phyloP scores from a whole-genome alignment of 2,113 vertebrate genomes.

The Hucho hucho region DNA sequence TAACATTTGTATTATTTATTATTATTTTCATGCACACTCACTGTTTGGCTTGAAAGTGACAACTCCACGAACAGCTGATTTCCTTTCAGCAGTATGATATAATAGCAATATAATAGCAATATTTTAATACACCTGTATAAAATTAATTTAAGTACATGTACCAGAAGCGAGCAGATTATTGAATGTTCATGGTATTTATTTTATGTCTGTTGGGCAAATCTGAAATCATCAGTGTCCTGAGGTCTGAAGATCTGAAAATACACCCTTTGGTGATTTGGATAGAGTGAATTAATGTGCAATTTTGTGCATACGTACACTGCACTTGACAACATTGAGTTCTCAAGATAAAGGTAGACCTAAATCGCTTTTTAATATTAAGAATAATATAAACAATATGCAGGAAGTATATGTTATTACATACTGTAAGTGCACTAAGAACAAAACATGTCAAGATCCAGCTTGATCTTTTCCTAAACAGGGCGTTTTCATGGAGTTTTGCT shows the following conservation, averaged over 20 bases:
- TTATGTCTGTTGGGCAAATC: neutral
- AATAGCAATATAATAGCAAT: slow-evolving; percentile 52
- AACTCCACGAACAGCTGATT: slow-evolving; percentile 23
- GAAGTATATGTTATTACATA: slow-evolving; percentile 41
- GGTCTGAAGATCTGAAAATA: neutral
- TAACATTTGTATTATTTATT: slow-evolving; percentile 46
- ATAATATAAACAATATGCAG: slow-evolving; percentile 40
- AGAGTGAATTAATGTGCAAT: no score
- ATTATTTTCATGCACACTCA: slow-evolving; percentile 47
- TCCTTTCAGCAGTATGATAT: slow-evolving; percentile 53
- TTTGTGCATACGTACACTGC: no score
- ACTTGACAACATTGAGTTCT: no score
- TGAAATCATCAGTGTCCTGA: neutral
- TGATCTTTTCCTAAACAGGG: slow-evolving; percentile 60
- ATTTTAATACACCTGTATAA: slow-evolving; percentile 52
- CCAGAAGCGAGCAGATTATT: slow-evolving; percentile 66
- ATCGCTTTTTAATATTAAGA: slow-evolving; percentile 19
- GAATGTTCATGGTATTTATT: neutral
- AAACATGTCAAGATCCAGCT: slow-evolving; percentile 79
- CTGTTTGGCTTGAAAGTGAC: slow-evolving; percentile 29
- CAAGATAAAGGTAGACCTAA: neutral
- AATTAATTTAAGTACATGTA: slow-evolving; percentile 76
- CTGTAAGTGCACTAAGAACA: slow-evolving; percentile 47
- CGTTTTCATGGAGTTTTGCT: slow-evolving; percentile 8
- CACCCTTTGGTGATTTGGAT: no score